Evolutionary conservation across 2,113 vertebrate genomes (phyloP), one percentile per base, ranked within the genome.

Genomic region (Antennarius striatus): DNA sequence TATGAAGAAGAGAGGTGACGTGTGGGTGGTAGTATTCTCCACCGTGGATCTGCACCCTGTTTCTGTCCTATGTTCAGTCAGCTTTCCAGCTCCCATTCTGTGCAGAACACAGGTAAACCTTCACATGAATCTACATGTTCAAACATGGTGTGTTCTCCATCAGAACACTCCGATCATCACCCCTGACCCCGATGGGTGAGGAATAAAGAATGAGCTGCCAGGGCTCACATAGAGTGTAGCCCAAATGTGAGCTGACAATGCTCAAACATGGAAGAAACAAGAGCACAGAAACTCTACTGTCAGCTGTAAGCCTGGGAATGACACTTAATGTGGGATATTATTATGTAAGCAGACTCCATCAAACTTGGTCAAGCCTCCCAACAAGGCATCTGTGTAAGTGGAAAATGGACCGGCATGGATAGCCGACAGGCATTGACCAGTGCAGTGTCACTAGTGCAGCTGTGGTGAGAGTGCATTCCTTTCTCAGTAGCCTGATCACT

Each of bases 1-100:
- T 47, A 10, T 12, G 43, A 45, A 51, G 52, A 52, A n/a, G 36
- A 46, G 56, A 29, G 13, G 42, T 46, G 10, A 4, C 1, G 73
- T 28, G 86, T 85, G 79, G 86, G 86, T 58, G 89, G 81, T 65
- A 58, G 67, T 16, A 78, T 85, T 70, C 68, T 80, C 85, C 63
- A 80, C 73, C 51, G 47, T 87, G 56, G 60, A 72, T 69, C 64
- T 67, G 64, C 49, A 56, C 51, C 65, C 81, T 69, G 65, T 14
- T 60, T 76, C 61, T 81, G 71, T 61, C 40, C 56, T 30, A 50
- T 78, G 56, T 72, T 71, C 76, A 77, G 63, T 72, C 63, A 52
- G 9, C 50, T 71, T 63, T 65, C 39, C 17, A 72, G 68, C 10
- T 5, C 64, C 60, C 46, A 53, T 52, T 58, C 60, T 32, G 43